Evolutionary conservation across 2,797 vertebrate genomes (phyloP).

Genomic region (Tinamus major): DNA sequence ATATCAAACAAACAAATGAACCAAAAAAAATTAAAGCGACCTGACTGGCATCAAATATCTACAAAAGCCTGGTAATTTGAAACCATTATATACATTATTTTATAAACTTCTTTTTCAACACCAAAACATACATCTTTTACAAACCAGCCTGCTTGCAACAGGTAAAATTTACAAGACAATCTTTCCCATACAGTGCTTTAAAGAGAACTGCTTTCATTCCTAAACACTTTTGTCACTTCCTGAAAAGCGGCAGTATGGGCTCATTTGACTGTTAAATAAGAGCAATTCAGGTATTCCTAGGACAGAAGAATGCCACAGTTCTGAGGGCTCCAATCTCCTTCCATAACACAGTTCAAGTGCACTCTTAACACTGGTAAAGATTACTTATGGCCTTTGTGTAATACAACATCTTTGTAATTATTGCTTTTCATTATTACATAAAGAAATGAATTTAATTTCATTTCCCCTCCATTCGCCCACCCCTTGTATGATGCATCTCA

Average conservation of each 20-base stretch:
- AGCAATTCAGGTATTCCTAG: constrained; percentile 68
- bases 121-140: constrained; percentile 90
- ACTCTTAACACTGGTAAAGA: constrained; percentile 77
- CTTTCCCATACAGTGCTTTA: constrained; percentile 82
- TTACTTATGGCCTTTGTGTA: constrained; percentile 81
- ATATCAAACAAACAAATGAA: constrained; percentile 71
- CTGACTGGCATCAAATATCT: constrained; percentile 88
- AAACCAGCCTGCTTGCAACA: constrained; percentile 84
- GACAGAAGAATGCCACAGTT: constrained; percentile 68
- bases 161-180: constrained; percentile 84
- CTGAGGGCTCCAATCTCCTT: constrained; percentile 69
- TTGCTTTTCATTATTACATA: constrained; percentile 81
- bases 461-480: constrained; percentile 49
- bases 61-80: constrained; percentile 89
- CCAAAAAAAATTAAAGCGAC: constrained; percentile 76
- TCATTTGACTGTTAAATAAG: constrained; percentile 69
- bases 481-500: constrained; percentile 47
- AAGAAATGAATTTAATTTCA: constrained; percentile 69
- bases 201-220: constrained; percentile 77
- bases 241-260: constrained; percentile 77
- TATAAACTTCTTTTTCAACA: constrained; percentile 88
- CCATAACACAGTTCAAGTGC: constrained; percentile 70
- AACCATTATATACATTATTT: constrained; percentile 94
- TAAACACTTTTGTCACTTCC: constrained; percentile 74
- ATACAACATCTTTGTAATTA: constrained; percentile 77